phyloP scores from a whole-genome alignment of 2,888 invertebrate species.

The Lithophane socia region DNA sequence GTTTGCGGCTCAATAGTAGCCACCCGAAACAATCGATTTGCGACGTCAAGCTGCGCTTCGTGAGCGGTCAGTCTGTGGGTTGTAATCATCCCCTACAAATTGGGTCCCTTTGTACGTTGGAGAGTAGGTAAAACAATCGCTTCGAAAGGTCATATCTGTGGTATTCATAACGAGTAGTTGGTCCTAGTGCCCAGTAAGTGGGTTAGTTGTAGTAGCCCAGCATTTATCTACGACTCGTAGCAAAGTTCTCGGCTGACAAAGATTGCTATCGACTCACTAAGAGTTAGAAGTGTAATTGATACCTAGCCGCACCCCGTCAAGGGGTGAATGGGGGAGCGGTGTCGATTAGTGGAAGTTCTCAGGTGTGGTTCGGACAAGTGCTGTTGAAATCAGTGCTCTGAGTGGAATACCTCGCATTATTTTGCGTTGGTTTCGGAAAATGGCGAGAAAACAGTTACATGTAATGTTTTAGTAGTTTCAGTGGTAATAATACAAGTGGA shows the following conservation, averaged over 20 bases:
- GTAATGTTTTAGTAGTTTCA: not conserved
- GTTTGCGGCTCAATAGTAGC: slow-evolving; percentile 8
- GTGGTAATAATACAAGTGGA: no score
- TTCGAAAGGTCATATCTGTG: not conserved
- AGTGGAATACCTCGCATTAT: not conserved
- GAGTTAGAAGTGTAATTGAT: slow-evolving; percentile 5
- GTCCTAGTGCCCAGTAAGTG: not conserved
- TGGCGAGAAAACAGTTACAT: not conserved
- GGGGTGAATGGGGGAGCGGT: not conserved
- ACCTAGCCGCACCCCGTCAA: not conserved
- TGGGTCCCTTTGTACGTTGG: not conserved
- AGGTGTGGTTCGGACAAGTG: no score
- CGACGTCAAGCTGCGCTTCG: not conserved
- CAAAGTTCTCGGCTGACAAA: not conserved
- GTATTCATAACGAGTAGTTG: not conserved
- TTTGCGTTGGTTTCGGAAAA: not conserved
- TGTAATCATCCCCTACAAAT: slow-evolving; percentile 5
- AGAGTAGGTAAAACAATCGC: not conserved
- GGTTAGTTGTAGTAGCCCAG: not conserved
- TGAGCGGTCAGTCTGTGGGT: slow-evolving; percentile 2
- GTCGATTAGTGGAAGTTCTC: not conserved
- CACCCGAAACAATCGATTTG: slow-evolving; percentile 28
- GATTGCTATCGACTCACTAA: not conserved
- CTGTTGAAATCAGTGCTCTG: no score
- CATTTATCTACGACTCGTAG: not conserved